phyloP scores from a whole-genome alignment of 35 echinoderm and acorn worm genomes.

The Hemicentrotus pulcherrimus region DNA sequence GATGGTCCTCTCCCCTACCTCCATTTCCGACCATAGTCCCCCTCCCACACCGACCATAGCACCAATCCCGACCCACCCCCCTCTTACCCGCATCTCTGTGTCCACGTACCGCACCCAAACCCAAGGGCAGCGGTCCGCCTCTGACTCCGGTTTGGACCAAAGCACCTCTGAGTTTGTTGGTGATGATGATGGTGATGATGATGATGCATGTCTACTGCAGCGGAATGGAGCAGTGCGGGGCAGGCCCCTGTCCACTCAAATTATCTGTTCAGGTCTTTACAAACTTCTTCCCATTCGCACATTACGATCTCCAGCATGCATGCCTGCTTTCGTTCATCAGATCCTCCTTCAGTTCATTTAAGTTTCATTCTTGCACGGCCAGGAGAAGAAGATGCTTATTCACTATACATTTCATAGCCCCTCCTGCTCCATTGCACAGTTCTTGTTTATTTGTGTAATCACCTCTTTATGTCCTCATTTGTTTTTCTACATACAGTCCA shows the following conservation, averaged over 20 bases:
- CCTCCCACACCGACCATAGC: conserved; percentile 36
- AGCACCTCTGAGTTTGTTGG: background rate
- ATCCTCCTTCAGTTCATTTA: background rate
- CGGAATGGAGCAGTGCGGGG: conserved; percentile 49
- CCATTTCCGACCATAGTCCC: background rate
- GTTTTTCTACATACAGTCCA: background rate
- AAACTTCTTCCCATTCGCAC: background rate
- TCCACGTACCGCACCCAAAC: background rate
- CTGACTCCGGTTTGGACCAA: conserved; percentile 15
- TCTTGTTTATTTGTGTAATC: background rate
- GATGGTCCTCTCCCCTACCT: conserved; percentile 22
- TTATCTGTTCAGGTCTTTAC: conserved; percentile 50
- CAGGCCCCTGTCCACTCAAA: conserved; percentile 47
- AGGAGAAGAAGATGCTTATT: background rate
- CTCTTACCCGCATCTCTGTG: conserved; percentile 15
- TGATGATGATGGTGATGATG: background rate
- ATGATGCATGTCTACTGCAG: conserved; percentile 42
- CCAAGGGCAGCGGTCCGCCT: background rate
- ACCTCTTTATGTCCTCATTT: background rate
- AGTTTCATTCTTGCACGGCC: background rate
- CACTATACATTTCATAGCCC: background rate
- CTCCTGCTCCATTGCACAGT: background rate
- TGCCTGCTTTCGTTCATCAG: background rate
- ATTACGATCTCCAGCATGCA: background rate
- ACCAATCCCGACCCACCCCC: conserved; percentile 47